A percentile compares a stretch with the other conserved stretches of the same genome.
These are phyloP conservation scores for Tipula lateralis DNA, from an alignment of 2,888 invertebrate species.

Conservation along the genomic window DNA sequence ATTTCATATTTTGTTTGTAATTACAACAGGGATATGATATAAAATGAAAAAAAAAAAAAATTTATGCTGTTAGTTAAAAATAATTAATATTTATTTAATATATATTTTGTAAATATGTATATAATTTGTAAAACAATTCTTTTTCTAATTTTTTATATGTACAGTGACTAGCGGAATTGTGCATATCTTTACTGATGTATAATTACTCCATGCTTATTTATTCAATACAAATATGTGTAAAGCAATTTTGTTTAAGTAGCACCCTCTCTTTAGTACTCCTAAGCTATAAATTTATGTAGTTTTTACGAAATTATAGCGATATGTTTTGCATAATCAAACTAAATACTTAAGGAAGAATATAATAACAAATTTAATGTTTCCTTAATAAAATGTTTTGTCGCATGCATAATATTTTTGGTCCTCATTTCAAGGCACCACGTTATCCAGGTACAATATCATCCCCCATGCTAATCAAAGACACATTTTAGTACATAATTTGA, in stretches of 20 bases:
- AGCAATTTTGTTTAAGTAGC: not conserved
- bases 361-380: not conserved
- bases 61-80: slow-evolving; percentile 38
- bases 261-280: not conserved
- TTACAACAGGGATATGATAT: slow-evolving; percentile 31
- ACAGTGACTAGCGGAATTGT: slow-evolving; percentile 4
- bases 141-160: not conserved
- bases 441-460: too few species aligned
- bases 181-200: not conserved
- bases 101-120: not conserved
- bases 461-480: too few species aligned
- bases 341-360: not conserved
- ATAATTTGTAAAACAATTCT: not conserved
- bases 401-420: not conserved
- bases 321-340: not conserved
- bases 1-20: slow-evolving; percentile 20
- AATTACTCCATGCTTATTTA: not conserved
- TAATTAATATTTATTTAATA: slow-evolving; percentile 31
- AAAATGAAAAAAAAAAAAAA: slow-evolving; percentile 47
- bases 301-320: not conserved
- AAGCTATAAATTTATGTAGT: not conserved
- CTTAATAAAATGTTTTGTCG: not conserved
- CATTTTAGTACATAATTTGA: too few species aligned
- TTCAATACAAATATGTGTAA: not conserved
- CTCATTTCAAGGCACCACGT: too few species aligned